A percentile compares a stretch with the other conserved stretches of the same genome.
These are phyloP conservation scores for Lydus trimaculatus DNA, from an alignment of 2,888 invertebrate species.

Conservation along the genomic window DNA sequence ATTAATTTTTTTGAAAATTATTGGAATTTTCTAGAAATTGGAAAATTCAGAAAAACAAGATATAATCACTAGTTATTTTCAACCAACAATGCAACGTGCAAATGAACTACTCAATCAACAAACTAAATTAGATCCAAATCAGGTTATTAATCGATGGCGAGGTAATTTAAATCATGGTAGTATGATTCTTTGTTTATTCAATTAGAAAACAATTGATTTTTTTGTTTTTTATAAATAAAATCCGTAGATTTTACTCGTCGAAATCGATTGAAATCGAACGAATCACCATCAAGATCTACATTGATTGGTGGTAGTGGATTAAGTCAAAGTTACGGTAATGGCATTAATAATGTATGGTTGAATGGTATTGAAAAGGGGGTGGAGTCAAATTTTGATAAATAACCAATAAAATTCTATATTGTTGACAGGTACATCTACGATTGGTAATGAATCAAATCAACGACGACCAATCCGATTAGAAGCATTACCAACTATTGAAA, in stretches of 20 bases:
- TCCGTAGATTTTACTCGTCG: slow-evolving; percentile 52
- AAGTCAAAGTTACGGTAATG: slow-evolving; percentile 19
- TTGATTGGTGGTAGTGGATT: slow-evolving; percentile 37
- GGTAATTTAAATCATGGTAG: slow-evolving; percentile 50
- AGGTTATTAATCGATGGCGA: slow-evolving; percentile 65
- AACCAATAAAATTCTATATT: slow-evolving; percentile 4
- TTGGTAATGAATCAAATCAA: slow-evolving; percentile 38
- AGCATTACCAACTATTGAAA: slow-evolving; percentile 57
- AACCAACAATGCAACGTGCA: slow-evolving; percentile 67
- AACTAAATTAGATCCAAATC: slow-evolving; percentile 63
- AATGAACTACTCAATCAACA: slow-evolving; percentile 68
- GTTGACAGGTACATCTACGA: slow-evolving; percentile 39
- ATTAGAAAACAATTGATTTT: background rate
- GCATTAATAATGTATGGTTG: slow-evolving; percentile 47
- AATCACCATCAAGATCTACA: slow-evolving; percentile 37
- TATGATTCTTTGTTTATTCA: too few species aligned
- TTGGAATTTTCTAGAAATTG: slow-evolving; percentile 60
- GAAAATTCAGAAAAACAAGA: slow-evolving; percentile 61
- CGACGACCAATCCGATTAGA: slow-evolving; percentile 55
- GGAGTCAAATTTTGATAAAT: background rate
- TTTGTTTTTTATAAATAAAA: too few species aligned
- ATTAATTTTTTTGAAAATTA: background rate
- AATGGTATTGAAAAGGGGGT: slow-evolving; percentile 34
- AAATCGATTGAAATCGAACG: slow-evolving; percentile 48
- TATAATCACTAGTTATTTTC: slow-evolving; percentile 76